Percentiles rank a stretch among this genome's conserved stretches.
Evolutionary conservation across 2,113 vertebrate genomes (phyloP).

Genomic region (Taurulus bubalis): DNA sequence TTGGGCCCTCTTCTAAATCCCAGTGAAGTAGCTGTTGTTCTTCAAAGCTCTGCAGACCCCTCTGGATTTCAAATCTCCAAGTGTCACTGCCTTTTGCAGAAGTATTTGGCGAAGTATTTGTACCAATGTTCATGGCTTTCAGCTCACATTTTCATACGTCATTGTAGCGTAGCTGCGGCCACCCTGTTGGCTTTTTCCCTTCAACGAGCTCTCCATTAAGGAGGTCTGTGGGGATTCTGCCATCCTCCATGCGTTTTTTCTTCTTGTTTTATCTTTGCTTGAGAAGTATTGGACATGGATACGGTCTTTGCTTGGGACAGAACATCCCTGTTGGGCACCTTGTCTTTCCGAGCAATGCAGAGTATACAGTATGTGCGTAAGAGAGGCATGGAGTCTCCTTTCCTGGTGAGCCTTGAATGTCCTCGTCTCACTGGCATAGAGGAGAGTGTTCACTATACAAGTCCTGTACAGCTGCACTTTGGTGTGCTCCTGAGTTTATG

Average conservation of each 20-base stretch:
- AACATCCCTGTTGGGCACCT: neutral
- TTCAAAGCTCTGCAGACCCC: neutral
- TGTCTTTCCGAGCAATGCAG: neutral
- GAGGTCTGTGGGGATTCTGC: neutral
- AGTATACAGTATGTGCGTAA: neutral
- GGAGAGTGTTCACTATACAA: neutral
- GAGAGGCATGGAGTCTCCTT: neutral
- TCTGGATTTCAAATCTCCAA: neutral
- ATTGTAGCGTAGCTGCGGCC: neutral
- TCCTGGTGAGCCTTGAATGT: neutral
- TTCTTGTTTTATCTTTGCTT: too few relatives aligned
- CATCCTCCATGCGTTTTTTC: neutral
- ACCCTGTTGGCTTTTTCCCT: neutral
- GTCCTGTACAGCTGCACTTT: neutral
- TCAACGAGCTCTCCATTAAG: neutral
- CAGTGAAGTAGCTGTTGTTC: neutral
- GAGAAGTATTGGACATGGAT: neutral
- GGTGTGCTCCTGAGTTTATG: neutral
- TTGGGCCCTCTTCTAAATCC: neutral
- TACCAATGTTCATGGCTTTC: neutral
- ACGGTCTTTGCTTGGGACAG: neutral
- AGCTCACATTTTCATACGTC: neutral
- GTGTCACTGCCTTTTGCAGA: neutral
- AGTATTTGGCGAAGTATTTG: neutral
- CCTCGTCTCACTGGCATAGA: neutral